Conservation (phyloP, 2,797 vertebrate genomes). For the Pangasius djambal region DNA sequence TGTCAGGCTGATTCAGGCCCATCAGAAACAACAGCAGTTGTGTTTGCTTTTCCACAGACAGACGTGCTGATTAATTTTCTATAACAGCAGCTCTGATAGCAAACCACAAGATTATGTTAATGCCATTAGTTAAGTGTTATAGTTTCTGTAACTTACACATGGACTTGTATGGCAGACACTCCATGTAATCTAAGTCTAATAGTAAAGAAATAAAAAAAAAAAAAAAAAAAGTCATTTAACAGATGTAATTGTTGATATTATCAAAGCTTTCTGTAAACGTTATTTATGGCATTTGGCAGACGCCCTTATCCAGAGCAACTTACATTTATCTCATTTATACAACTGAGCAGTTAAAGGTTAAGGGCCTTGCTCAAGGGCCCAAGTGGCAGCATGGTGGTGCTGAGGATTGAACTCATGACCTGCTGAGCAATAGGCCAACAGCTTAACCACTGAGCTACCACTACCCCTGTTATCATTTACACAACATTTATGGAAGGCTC, state of each 20-base stretch:
- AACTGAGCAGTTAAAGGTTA: too few relatives aligned
- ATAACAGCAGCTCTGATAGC: background rate
- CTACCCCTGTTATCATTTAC: background rate
- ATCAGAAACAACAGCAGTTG: background rate
- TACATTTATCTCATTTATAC: too few relatives aligned
- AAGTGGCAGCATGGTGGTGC: too few relatives aligned
- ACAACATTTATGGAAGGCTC: background rate
- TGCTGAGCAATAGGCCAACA: accelerated
- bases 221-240: background rate
- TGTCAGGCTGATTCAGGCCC: conserved; percentile 4
- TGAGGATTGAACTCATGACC: too few relatives aligned
- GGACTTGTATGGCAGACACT: background rate
- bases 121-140: too few relatives aligned
- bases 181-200: background rate
- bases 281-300: too few relatives aligned
- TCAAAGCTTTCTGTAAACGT: background rate
- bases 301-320: too few relatives aligned
- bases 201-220: background rate
- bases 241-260: background rate
- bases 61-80: background rate
- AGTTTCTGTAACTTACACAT: background rate
- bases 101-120: background rate
- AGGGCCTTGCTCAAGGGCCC: too few relatives aligned
- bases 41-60: background rate
- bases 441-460: too few relatives aligned